Evolutionary conservation across 2,113 vertebrate genomes (phyloP).

Genomic region (Toxotes jaculatrix): DNA sequence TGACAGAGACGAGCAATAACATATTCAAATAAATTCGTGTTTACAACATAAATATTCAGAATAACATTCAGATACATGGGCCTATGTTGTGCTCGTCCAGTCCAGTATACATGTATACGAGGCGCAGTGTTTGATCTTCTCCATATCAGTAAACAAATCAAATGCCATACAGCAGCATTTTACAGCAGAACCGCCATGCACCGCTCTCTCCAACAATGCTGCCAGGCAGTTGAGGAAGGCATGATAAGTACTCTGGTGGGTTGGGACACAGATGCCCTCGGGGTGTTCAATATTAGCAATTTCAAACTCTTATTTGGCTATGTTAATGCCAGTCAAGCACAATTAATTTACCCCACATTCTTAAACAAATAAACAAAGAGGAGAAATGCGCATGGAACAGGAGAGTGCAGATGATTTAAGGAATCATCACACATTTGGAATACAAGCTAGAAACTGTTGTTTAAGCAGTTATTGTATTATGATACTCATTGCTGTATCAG

Average conservation of each 20-base stretch:
- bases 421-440: slow-evolving; percentile 29
- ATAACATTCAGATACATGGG: slow-evolving; percentile 35
- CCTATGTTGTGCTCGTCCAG: slow-evolving; percentile 19
- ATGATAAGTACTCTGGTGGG: slow-evolving; percentile 79
- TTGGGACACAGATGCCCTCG: slow-evolving; percentile 72
- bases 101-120: slow-evolving; percentile 33
- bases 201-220: slow-evolving; percentile 65
- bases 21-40: slow-evolving; percentile 65
- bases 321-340: slow-evolving; percentile 80
- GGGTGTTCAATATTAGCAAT: slow-evolving; percentile 73
- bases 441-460: neutral
- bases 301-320: slow-evolving; percentile 80
- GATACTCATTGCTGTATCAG: slow-evolving; percentile 8
- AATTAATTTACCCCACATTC: slow-evolving; percentile 68
- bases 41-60: slow-evolving; percentile 65
- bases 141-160: slow-evolving; percentile 67
- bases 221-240: slow-evolving; percentile 72
- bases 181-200: slow-evolving; percentile 68
- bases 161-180: slow-evolving; percentile 65
- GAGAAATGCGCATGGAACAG: slow-evolving; percentile 5
- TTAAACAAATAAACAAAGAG: slow-evolving; percentile 68
- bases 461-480: slow-evolving; percentile 17
- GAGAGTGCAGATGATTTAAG: neutral
- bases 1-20: slow-evolving; percentile 52
- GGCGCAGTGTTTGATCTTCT: slow-evolving; percentile 51